These are phyloP conservation scores for Drosophila gunungcola DNA, from an alignment of 1,140 invertebrate species.

Conservation along the genomic window DNA sequence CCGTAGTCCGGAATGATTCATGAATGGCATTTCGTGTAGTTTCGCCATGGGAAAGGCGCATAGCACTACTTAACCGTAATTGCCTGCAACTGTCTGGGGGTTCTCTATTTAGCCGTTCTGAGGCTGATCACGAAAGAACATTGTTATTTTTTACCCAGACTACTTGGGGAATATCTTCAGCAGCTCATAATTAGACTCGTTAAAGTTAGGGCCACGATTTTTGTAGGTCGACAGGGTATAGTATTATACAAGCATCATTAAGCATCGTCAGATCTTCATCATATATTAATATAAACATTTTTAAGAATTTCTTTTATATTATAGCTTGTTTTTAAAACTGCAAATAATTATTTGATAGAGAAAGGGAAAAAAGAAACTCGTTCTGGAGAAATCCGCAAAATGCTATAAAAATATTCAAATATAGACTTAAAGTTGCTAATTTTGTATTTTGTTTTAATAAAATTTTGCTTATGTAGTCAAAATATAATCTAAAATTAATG, in stretches of 20 bases:
- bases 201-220: neutral
- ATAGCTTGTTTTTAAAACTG: no score
- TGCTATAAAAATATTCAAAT: neutral
- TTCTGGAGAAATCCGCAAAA: neutral
- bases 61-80: slow-evolving; percentile 37
- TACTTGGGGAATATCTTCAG: slow-evolving; percentile 4
- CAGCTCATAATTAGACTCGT: neutral
- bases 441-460: no score
- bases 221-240: neutral
- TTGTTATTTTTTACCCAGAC: slow-evolving; percentile 10
- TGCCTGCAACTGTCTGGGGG: slow-evolving; percentile 24
- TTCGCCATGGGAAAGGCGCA: slow-evolving; percentile 11
- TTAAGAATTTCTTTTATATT: neutral
- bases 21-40: slow-evolving; percentile 47
- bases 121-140: slow-evolving; percentile 20
- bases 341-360: neutral
- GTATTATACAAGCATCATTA: neutral
- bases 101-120: slow-evolving; percentile 5
- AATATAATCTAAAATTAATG: no score
- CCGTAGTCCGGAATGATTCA: slow-evolving; percentile 44
- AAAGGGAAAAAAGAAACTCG: neutral
- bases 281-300: neutral
- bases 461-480: no score
- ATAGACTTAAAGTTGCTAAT: neutral
- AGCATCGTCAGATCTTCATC: no score